These are phyloP conservation scores for Microcebus tavaratra DNA, from an alignment of 2,113 vertebrate species.

Conservation along the genomic window DNA sequence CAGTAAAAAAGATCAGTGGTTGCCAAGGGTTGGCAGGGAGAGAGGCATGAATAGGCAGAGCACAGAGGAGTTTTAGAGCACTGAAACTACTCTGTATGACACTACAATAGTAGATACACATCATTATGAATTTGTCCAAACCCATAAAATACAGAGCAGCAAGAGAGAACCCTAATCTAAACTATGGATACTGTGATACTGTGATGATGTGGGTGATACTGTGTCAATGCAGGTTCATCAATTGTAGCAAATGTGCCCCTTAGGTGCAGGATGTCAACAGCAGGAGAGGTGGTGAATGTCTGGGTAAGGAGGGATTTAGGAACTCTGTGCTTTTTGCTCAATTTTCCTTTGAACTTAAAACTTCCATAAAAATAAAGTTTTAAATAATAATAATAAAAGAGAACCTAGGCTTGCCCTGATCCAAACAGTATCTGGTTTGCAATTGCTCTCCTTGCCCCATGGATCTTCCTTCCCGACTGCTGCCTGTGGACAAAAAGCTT, in stretches of 20 bases:
- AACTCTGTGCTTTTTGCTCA: not conserved
- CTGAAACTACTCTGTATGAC: not conserved
- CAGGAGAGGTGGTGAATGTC: not conserved
- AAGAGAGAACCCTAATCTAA: not conserved
- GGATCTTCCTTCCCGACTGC: not conserved
- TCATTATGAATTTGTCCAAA: not conserved
- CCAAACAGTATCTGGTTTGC: not conserved
- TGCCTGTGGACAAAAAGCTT: not conserved
- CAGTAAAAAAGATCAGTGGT: not conserved
- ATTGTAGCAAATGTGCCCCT: not conserved
- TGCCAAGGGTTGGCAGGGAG: not conserved
- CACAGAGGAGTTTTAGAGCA: not conserved
- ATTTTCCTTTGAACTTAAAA: not conserved
- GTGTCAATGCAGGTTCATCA: not conserved
- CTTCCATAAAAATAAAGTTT: not conserved
- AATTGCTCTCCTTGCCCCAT: not conserved
- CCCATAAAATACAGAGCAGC: not conserved
- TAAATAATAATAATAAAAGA: not conserved
- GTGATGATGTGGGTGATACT: not conserved
- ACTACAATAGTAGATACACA: not conserved
- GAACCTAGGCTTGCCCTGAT: not conserved
- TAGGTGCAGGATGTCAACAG: not conserved
- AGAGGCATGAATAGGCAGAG: not conserved
- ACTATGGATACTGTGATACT: not conserved
- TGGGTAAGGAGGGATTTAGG: not conserved